Percentiles rank a stretch among this genome's conserved stretches.
Conservation (phyloP, 37 sponge, comb jelly and placozoan genomes). For the Mnemiopsis leidyi region DNA sequence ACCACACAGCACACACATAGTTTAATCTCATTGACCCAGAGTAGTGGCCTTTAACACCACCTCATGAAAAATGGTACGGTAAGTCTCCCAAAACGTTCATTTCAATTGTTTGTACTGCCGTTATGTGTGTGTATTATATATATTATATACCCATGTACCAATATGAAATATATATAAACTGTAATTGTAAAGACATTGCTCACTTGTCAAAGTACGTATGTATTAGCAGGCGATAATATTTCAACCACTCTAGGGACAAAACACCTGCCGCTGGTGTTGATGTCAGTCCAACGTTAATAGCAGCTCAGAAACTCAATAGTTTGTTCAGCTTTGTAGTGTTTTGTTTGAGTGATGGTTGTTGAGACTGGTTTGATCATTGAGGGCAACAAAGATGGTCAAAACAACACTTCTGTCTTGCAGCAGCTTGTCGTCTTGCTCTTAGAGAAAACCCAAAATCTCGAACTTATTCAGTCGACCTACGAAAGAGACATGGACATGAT, state of each 20-base stretch:
- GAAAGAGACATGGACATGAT: background rate
- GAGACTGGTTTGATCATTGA: background rate
- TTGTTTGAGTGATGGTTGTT: background rate
- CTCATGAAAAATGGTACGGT: background rate
- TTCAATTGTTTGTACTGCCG: background rate
- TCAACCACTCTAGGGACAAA: background rate
- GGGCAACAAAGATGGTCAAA: background rate
- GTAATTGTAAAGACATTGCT: background rate
- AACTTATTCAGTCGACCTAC: slow-evolving; percentile 42
- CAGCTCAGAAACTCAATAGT: background rate
- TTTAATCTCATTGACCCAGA: background rate
- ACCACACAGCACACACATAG: background rate
- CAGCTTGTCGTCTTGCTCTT: background rate
- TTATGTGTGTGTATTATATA: background rate
- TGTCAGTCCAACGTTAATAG: background rate
- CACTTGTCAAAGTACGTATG: background rate
- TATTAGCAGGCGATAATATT: background rate
- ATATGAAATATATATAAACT: background rate
- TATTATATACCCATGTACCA: too few relatives aligned
- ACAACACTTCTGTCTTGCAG: background rate
- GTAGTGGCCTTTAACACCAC: background rate
- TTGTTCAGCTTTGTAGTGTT: background rate
- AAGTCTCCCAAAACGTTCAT: background rate
- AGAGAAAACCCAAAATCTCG: slow-evolving; percentile 60
- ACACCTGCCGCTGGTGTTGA: background rate